Evolutionary conservation across 1,140 invertebrate species (phyloP).

Genomic region (Diachasmimorpha longicaudata): DNA sequence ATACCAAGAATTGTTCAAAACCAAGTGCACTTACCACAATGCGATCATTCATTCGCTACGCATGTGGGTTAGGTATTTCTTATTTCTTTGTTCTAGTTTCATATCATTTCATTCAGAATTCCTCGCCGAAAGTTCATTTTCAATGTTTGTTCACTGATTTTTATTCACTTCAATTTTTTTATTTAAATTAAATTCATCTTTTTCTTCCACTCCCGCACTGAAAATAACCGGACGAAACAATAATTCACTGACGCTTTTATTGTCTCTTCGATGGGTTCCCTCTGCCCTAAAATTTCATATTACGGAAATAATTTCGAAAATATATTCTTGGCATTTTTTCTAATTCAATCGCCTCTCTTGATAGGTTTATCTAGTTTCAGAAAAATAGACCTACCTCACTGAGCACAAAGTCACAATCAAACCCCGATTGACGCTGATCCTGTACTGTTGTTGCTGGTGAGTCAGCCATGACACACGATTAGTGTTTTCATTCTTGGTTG

Average conservation of each 20-base stretch:
- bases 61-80: background rate
- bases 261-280: background rate
- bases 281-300: background rate
- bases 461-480: slow-evolving; percentile 23
- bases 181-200: background rate
- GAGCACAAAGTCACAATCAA: background rate
- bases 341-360: background rate
- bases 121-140: background rate
- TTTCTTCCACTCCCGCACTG: background rate
- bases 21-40: background rate
- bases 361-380: background rate
- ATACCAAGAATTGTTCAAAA: background rate
- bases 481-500: slow-evolving; percentile 10
- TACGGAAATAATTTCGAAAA: background rate
- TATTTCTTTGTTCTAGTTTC: background rate
- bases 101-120: too few species aligned
- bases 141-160: background rate
- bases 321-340: background rate
- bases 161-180: background rate
- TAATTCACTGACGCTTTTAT: background rate
- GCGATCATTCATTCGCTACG: background rate
- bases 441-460: slow-evolving; percentile 13
- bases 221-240: background rate
- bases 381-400: background rate
- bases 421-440: background rate